These are phyloP conservation scores for Sardina pilchardus DNA, from an alignment of 2,113 vertebrate species.

Conservation along the genomic window DNA sequence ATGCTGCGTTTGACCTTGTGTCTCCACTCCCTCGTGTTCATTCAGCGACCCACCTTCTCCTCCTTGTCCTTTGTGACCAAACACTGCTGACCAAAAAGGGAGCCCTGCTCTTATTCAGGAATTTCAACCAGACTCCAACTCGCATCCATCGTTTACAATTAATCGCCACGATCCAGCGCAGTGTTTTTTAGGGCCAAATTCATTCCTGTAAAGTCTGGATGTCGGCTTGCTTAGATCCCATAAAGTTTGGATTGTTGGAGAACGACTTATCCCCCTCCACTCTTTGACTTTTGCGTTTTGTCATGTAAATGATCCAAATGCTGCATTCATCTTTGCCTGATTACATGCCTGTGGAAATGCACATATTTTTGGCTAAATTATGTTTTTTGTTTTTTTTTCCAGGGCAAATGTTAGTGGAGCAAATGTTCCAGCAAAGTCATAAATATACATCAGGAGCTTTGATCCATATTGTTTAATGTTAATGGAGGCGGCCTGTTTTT, in stretches of 20 bases:
- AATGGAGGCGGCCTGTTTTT: neutral
- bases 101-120: no score
- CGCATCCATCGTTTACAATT: neutral
- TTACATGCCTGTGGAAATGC: constrained; percentile 12
- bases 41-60: neutral
- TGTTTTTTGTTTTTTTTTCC: neutral
- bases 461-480: constrained; percentile 1
- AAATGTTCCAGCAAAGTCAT: neutral
- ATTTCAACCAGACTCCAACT: neutral
- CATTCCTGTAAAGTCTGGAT: no score
- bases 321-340: neutral
- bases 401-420: constrained; percentile 1
- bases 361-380: neutral
- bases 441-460: constrained; percentile 17
- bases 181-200: neutral
- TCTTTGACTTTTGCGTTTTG: neutral
- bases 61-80: neutral
- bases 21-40: neutral
- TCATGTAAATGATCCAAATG: constrained; percentile 2
- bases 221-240: neutral
- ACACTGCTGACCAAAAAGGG: neutral
- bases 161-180: neutral
- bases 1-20: neutral
- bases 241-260: neutral
- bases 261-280: neutral